These are phyloP conservation scores for Diogma glabrata DNA, from an alignment of 2,888 invertebrate species.

Conservation along the genomic window DNA sequence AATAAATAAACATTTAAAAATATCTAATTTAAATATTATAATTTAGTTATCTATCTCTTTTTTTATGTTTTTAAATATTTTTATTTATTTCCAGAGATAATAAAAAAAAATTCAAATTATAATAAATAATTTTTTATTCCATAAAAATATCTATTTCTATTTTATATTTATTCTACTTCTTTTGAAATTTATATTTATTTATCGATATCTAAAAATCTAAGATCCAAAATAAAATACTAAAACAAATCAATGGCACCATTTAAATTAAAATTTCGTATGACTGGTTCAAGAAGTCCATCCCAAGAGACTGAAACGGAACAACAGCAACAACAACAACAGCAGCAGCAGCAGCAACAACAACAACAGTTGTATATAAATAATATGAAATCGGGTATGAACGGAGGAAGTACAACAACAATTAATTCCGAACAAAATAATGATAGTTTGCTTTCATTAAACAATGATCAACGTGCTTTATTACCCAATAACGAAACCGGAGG, in stretches of 20 bases:
- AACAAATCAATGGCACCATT: slow-evolving; percentile 33
- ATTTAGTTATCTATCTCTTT: too few species aligned
- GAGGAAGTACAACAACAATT: slow-evolving; percentile 34
- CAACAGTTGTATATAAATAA: slow-evolving; percentile 31
- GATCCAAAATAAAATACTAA: too few species aligned
- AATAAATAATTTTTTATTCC: too few species aligned
- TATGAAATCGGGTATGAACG: slow-evolving; percentile 24
- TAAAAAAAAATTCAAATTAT: too few species aligned
- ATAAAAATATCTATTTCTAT: too few species aligned
- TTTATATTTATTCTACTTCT: too few species aligned
- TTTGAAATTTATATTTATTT: too few species aligned
- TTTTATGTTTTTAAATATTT: too few species aligned
- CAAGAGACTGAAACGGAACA: slow-evolving; percentile 27
- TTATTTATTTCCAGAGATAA: too few species aligned
- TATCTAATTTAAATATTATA: too few species aligned
- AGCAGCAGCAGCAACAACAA: slow-evolving; percentile 30
- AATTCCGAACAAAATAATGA: slow-evolving; percentile 25
- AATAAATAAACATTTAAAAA: too few species aligned
- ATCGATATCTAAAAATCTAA: too few species aligned
- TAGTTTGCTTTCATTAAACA: slow-evolving; percentile 16
- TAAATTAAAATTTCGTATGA: slow-evolving; percentile 38
- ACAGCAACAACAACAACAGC: slow-evolving; percentile 22
- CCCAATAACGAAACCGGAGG: slow-evolving; percentile 12
- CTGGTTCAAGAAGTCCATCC: slow-evolving; percentile 35
- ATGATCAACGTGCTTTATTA: slow-evolving; percentile 18